Conservation (phyloP, 2,113 vertebrate genomes). For the Sus scrofa region T2T-Sscrofa CM000819.6:28843001-28843500, state of each 20-base stretch:
- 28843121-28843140: slow-evolving; percentile 20
- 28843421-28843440: slow-evolving; percentile 10
- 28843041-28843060: background rate
- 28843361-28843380: background rate
- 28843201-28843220: background rate
- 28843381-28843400: background rate
- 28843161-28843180: background rate
- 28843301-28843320: background rate
- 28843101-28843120: background rate
- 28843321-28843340: background rate
- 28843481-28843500: background rate
- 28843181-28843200: background rate
- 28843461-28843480: background rate
- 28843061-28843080: background rate
- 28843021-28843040: background rate
- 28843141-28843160: background rate
- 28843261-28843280: background rate
- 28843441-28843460: background rate
- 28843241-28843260: background rate
- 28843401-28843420: background rate
- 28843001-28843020: background rate
- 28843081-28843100: background rate
- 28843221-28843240: background rate
- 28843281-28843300: background rate
- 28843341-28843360: background rate